Evolutionary conservation across 2,888 invertebrate species (phyloP).

Genomic region (Drosophila niveifrons): DNA sequence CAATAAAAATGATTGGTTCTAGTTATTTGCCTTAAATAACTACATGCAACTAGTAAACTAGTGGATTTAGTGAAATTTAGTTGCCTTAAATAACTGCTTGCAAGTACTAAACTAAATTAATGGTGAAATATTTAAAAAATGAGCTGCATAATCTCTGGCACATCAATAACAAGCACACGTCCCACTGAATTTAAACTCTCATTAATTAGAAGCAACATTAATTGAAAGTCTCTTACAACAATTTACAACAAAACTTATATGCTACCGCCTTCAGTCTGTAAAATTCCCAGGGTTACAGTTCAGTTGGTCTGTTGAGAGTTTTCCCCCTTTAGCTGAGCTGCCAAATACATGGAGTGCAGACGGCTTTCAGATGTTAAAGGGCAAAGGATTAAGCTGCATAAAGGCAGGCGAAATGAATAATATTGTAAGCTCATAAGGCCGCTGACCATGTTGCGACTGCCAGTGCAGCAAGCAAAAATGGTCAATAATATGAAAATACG

Average conservation of each 20-base stretch:
- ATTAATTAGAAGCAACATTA: constrained; percentile 5
- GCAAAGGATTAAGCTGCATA: constrained; percentile 45
- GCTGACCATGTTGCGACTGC: constrained; percentile 36
- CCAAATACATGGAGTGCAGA: constrained; percentile 11
- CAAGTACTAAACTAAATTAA: background rate
- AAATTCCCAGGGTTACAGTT: constrained; percentile 21
- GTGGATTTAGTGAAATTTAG: too few relatives aligned
- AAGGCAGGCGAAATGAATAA: constrained; percentile 41
- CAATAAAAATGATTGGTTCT: too few relatives aligned
- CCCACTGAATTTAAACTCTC: background rate
- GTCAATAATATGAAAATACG: constrained; percentile 32
- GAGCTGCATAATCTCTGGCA: background rate
- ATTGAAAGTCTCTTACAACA: constrained; percentile 12
- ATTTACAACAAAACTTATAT: constrained; percentile 9
- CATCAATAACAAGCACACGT: background rate
- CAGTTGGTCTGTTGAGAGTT: constrained; percentile 11
- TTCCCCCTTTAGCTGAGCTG: constrained; percentile 6
- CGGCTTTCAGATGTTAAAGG: constrained; percentile 18
- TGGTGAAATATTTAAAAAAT: background rate
- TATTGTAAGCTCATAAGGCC: constrained; percentile 37
- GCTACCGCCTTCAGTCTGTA: background rate
- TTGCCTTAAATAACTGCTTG: too few relatives aligned
- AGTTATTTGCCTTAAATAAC: too few relatives aligned
- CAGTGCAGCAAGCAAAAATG: constrained; percentile 44
- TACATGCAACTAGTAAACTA: too few relatives aligned